Percentiles rank a stretch among this genome's conserved stretches.
Evolutionary conservation across 1,140 invertebrate genomes (phyloP).

Genomic region (Achroia grisella): DNA sequence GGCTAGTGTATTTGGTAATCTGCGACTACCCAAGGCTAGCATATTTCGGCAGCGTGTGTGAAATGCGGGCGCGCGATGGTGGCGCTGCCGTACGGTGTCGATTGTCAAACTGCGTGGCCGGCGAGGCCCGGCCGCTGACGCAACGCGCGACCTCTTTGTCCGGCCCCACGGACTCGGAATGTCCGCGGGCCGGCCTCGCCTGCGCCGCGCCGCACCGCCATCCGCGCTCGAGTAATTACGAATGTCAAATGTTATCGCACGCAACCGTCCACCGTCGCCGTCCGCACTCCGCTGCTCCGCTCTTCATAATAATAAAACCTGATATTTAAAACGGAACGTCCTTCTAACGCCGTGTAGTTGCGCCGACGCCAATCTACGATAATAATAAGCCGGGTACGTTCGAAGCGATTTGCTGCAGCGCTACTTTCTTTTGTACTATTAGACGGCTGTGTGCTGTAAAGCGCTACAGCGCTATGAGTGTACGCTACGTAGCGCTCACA

Average conservation of each 20-base stretch:
- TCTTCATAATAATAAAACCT: conserved; percentile 74
- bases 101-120: conserved; percentile 6
- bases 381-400: conserved; percentile 68
- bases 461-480: conserved; percentile 46
- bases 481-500: conserved; percentile 62
- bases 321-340: conserved; percentile 74
- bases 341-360: conserved; percentile 74
- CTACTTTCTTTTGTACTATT: conserved; percentile 23
- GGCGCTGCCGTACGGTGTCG: not conserved
- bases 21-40: conserved; percentile 39
- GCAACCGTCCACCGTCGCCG: conserved; percentile 58
- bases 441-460: conserved; percentile 28
- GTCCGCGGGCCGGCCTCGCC: conserved; percentile 54
- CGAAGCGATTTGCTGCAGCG: conserved; percentile 46
- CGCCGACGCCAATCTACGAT: conserved; percentile 74
- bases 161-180: conserved; percentile 50
- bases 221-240: conserved; percentile 63
- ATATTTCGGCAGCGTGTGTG: conserved; percentile 47
- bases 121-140: conserved; percentile 43
- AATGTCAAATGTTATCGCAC: conserved; percentile 72
- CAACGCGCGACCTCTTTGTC: conserved; percentile 67
- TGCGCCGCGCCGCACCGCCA: conserved; percentile 35
- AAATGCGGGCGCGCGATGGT: conserved; percentile 31
- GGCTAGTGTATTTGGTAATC: conserved; percentile 32
- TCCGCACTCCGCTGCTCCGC: conserved; percentile 68